phyloP scores from a whole-genome alignment of 2,888 invertebrate genomes.

The Habrosyne pyritoides region DNA sequence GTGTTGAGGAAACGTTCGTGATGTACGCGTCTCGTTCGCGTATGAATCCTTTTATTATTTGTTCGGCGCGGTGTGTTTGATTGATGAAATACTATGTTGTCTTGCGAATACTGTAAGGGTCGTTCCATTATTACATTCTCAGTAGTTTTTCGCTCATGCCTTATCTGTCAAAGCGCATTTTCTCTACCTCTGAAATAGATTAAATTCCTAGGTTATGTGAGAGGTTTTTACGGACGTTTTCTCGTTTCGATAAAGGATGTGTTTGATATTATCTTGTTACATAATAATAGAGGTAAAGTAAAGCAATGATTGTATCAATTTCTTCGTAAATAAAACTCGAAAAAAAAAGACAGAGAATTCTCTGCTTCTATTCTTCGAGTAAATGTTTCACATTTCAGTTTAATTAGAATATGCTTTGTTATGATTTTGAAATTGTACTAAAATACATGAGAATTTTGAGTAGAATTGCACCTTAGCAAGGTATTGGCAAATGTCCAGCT shows the following conservation, averaged over 20 bases:
- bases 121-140: conserved; percentile 16
- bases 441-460: background rate
- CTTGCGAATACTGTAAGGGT: conserved; percentile 13
- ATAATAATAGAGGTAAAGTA: background rate
- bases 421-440: background rate
- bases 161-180: conserved; percentile 16
- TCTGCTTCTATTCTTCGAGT: background rate
- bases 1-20: conserved; percentile 60
- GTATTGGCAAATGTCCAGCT: conserved; percentile 11
- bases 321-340: too few relatives aligned
- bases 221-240: conserved; percentile 18
- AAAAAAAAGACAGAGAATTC: too few relatives aligned
- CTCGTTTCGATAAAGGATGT: conserved; percentile 1
- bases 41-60: conserved; percentile 56
- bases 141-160: conserved; percentile 12
- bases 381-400: background rate
- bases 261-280: conserved; percentile 4
- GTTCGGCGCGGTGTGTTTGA: conserved; percentile 41
- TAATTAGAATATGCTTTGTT: background rate
- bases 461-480: background rate
- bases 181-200: conserved; percentile 16
- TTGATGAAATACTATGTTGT: conserved; percentile 40
- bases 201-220: conserved; percentile 22
- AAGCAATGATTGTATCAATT: background rate
- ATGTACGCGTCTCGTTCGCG: conserved; percentile 61